Conservation (phyloP, 2,113 vertebrate genomes). For the Collichthys lucidus region DNA sequence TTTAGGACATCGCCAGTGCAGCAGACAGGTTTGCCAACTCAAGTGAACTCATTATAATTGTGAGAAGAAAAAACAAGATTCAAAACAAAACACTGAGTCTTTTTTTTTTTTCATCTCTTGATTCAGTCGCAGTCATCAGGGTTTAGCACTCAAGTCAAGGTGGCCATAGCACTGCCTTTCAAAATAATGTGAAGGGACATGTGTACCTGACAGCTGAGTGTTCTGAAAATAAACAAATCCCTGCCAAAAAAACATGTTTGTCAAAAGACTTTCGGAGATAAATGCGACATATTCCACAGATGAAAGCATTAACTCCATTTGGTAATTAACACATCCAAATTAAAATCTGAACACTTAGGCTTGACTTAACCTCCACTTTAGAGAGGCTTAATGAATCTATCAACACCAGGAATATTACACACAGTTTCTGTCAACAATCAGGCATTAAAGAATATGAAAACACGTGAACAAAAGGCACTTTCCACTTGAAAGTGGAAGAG, state of each 20-base stretch:
- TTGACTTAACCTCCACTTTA: not conserved
- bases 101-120: conserved; percentile 4
- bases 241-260: conserved; percentile 53
- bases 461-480: not conserved
- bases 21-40: too few species aligned
- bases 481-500: not conserved
- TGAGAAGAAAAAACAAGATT: not conserved
- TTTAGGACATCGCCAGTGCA: not conserved
- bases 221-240: conserved; percentile 36
- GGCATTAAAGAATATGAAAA: not conserved
- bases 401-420: not conserved
- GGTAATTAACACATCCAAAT: conserved; percentile 1
- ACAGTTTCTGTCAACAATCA: conserved; percentile 8
- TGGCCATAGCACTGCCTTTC: conserved; percentile 47
- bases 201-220: conserved; percentile 57
- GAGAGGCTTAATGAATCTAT: not conserved
- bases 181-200: conserved; percentile 41
- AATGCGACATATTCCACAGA: conserved; percentile 6
- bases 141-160: conserved; percentile 34
- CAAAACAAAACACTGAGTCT: not conserved
- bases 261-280: conserved; percentile 25
- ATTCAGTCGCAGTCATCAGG: conserved; percentile 27
- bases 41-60: not conserved
- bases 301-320: not conserved
- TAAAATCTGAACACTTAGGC: not conserved